Base-by-base conservation (phyloP, 2,888 invertebrate genomes). In the Megamerina dolium region DNA sequence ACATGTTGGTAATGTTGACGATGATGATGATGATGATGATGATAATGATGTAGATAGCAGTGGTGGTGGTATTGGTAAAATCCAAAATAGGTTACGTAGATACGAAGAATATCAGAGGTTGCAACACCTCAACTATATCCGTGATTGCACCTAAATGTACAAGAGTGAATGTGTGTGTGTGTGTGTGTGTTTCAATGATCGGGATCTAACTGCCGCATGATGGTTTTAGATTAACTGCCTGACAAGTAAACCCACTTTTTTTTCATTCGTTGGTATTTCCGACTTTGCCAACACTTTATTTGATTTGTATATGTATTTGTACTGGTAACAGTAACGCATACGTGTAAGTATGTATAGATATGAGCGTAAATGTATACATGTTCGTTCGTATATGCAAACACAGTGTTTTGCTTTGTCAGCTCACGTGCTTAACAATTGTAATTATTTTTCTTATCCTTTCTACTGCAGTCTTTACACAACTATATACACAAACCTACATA, bases 141-240 rank as follows among this genome's bases (percentile, higher is more conserved):
- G 59, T 60, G 63, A 60, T 60, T 63, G 63, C 63, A 61, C 58
- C 63, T 61, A n/a, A n/a, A n/a, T n/a, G n/a, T n/a, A n/a, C n/a
- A n/a, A n/a, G n/a, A n/a, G n/a, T n/a, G n/a, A n/a, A n/a, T n/a
- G n/a, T n/a, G 59, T 58, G 59, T 58, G 54, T 51, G 47, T 49
- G 12, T n/a, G 16, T 31, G 34, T 30, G 16, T 37, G 33, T 60
- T 57, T 61, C 61, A 62, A 59, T 59, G 58, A 48, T 61, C 56
- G 63, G n/a, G n/a, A n/a, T n/a, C n/a, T n/a, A n/a, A n/a, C n/a
- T n/a, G n/a, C n/a, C n/a, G n/a, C n/a, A n/a, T n/a, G n/a, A n/a
- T n/a, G n/a, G n/a, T n/a, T n/a, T n/a, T n/a, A n/a, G 63, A 64
- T 64, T 64, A 65, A 64, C 60, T 63, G 56, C 60, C 61, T 65